A percentile compares a stretch with the other conserved stretches of the same genome.
These are phyloP conservation scores for Dinomys branickii DNA, from an alignment of 2,113 vertebrate species.

Conservation along the genomic window DNA sequence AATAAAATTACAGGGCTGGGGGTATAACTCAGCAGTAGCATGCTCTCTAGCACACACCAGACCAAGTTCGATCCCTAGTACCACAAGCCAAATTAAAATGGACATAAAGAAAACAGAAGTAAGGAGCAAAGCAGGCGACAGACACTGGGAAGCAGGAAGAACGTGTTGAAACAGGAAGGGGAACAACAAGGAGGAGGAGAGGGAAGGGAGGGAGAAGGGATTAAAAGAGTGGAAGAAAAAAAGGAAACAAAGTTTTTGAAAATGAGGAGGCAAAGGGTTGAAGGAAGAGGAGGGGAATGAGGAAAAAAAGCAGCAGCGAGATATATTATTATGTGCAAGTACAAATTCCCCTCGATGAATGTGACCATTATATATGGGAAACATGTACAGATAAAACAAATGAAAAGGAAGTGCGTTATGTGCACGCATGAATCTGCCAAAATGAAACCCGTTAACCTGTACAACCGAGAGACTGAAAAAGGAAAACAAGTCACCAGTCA, in stretches of 20 bases:
- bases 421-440: not conserved
- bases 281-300: not conserved
- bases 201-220: not conserved
- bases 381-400: not conserved
- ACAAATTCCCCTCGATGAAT: not conserved
- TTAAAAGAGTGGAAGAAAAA: not conserved
- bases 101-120: not conserved
- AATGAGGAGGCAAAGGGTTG: not conserved
- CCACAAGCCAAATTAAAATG: not conserved
- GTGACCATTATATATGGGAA: not conserved
- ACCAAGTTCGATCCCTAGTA: not conserved
- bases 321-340: not conserved
- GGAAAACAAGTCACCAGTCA: not conserved
- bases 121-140: not conserved
- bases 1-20: conserved; percentile 13
- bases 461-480: not conserved
- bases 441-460: not conserved
- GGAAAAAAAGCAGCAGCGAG: not conserved
- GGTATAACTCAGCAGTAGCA: not conserved
- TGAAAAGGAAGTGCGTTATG: not conserved
- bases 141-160: not conserved
- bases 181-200: not conserved
- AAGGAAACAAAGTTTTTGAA: not conserved
- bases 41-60: not conserved
- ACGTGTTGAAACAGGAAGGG: not conserved